A percentile compares a stretch with the other conserved stretches of the same genome.
Conservation (phyloP, 2,888 invertebrate species). For the Oscheius myriophilus region DNA sequence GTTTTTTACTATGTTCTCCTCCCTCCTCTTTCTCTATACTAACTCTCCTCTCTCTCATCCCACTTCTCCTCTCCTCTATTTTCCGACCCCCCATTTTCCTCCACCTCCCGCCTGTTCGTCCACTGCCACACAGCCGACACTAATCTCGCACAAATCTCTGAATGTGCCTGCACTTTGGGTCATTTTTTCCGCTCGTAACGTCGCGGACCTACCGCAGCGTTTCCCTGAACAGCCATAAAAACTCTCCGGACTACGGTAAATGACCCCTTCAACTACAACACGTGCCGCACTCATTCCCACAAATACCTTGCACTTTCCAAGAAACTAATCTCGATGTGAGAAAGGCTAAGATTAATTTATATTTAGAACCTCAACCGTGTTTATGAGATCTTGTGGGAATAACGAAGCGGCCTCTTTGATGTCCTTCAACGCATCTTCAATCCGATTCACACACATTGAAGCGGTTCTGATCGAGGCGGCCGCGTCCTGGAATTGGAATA, state of each 20-base stretch:
- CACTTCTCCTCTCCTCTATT: too few species aligned
- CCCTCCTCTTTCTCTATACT: too few species aligned
- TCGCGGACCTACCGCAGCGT: conserved; percentile 1
- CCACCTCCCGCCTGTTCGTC: too few species aligned
- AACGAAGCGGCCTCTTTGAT: conserved; percentile 13
- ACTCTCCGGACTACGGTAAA: not conserved
- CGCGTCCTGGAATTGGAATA: conserved; percentile 3
- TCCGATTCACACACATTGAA: not conserved
- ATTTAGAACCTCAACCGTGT: conserved; percentile 2
- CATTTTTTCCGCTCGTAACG: conserved; percentile 1
- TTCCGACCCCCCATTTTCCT: too few species aligned
- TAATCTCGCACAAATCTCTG: not conserved
- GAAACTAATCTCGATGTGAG: not conserved
- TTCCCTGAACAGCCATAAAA: not conserved
- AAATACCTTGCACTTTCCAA: not conserved
- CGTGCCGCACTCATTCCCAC: not conserved
- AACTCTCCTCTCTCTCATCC: too few species aligned
- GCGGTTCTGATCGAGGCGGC: conserved; percentile 10
- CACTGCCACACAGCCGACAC: too few species aligned
- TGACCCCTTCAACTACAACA: not conserved
- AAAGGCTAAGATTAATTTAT: conserved; percentile 6
- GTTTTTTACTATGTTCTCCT: too few species aligned
- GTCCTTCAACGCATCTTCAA: conserved; percentile 13
- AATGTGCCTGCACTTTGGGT: conserved; percentile 5
- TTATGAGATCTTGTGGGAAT: not conserved